These are phyloP conservation scores for Orchesellides sinensis DNA, from an alignment of 2,888 invertebrate genomes.

Conservation along the genomic window DNA sequence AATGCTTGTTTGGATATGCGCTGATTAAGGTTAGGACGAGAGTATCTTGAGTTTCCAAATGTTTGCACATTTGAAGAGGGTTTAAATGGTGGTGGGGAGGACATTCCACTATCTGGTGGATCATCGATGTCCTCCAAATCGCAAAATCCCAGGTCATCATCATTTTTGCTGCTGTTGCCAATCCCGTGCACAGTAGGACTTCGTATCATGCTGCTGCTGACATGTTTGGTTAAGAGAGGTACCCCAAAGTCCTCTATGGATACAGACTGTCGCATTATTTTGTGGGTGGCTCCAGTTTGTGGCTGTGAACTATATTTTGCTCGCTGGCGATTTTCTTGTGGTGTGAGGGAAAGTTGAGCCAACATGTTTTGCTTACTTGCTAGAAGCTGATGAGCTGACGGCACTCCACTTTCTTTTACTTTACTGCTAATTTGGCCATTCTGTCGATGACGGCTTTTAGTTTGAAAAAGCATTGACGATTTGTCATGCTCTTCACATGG, in stretches of 20 bases:
- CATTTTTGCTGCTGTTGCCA: constrained; percentile 10
- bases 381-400: constrained; percentile 62
- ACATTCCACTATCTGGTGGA: constrained; percentile 13
- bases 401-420: background rate
- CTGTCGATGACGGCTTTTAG: background rate
- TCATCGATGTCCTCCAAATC: constrained; percentile 70
- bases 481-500: background rate
- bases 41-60: constrained; percentile 23
- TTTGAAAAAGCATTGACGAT: background rate
- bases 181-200: constrained; percentile 46
- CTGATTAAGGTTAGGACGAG: constrained; percentile 45
- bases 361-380: constrained; percentile 70
- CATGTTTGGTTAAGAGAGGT: background rate
- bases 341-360: constrained; percentile 66
- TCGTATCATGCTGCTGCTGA: background rate
- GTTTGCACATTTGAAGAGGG: too few relatives aligned
- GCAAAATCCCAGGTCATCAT: constrained; percentile 37
- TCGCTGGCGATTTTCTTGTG: constrained; percentile 65
- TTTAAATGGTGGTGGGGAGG: constrained; percentile 1
- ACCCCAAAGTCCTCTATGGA: constrained; percentile 10
- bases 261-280: constrained; percentile 4
- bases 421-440: too few relatives aligned
- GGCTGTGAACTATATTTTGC: constrained; percentile 16
- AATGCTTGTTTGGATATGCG: constrained; percentile 39
- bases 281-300: background rate